phyloP scores from a whole-genome alignment of 1,140 invertebrate genomes.

The Caenorhabditis briggsae region DNA sequence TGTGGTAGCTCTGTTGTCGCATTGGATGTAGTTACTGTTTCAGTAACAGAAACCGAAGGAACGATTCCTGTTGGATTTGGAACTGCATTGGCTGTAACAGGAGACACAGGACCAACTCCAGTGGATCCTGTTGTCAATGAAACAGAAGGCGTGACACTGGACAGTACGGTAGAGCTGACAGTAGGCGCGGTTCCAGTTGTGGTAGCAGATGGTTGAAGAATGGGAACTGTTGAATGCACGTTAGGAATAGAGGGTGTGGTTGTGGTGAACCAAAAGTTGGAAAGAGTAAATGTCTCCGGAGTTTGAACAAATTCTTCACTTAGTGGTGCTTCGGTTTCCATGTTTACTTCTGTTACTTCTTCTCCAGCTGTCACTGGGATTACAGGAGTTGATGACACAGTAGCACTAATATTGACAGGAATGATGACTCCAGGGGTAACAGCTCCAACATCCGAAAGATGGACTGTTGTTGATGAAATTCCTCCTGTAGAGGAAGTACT shows the following conservation, averaged over 20 bases:
- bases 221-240: background rate
- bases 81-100: background rate
- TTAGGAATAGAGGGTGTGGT: background rate
- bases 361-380: background rate
- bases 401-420: background rate
- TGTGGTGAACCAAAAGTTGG: background rate
- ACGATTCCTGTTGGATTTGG: background rate
- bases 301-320: background rate
- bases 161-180: too few relatives aligned
- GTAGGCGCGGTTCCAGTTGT: background rate
- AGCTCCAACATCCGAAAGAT: background rate
- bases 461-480: background rate
- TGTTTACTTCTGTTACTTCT: background rate
- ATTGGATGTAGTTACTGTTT: background rate
- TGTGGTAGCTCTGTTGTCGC: background rate
- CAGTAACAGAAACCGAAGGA: background rate
- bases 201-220: background rate
- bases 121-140: background rate
- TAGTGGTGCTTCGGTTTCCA: background rate
- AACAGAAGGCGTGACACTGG: too few relatives aligned
- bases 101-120: background rate
- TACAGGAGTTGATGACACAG: background rate
- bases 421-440: background rate
- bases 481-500: background rate
- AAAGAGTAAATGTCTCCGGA: slow-evolving; percentile 19